Conservation (phyloP, 2,888 invertebrate genomes). For the Agrotis exclamationis region DNA sequence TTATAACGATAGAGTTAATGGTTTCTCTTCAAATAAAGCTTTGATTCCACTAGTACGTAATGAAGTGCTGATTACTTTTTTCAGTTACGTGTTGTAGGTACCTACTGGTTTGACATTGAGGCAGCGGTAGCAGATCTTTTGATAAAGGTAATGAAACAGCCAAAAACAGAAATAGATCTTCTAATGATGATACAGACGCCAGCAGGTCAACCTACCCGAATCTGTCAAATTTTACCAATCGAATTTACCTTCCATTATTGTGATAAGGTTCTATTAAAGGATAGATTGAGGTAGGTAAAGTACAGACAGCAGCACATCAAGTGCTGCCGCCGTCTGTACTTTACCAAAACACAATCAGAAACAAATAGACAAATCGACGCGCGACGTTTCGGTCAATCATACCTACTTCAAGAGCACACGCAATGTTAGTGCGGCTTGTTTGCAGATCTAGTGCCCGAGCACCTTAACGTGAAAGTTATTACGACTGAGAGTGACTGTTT, state of each 20-base stretch:
- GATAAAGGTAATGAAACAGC: neutral
- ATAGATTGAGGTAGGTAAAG: too few relatives aligned
- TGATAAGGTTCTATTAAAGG: too few relatives aligned
- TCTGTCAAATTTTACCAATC: too few relatives aligned
- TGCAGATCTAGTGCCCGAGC: conserved; percentile 5
- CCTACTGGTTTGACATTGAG: neutral
- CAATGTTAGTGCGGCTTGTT: neutral
- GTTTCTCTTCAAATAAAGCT: conserved; percentile 22
- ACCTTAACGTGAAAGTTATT: conserved; percentile 49
- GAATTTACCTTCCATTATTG: too few relatives aligned
- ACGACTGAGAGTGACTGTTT: conserved; percentile 8
- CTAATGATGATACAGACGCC: too few relatives aligned
- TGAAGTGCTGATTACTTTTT: neutral
- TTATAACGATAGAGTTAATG: conserved; percentile 30
- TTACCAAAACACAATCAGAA: too few relatives aligned
- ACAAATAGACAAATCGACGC: neutral
- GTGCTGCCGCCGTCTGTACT: too few relatives aligned
- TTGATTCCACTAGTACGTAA: conserved; percentile 4
- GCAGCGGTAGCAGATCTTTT: neutral
- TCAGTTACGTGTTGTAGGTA: too few relatives aligned
- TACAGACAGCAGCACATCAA: too few relatives aligned
- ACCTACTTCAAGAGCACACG: neutral
- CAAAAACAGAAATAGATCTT: too few relatives aligned
- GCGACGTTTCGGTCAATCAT: conserved; percentile 2
- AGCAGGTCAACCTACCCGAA: too few relatives aligned